Percentiles rank a stretch among this genome's conserved stretches.
phyloP scores from a whole-genome alignment of 2,888 invertebrate species.

The Brenthis ino region DNA sequence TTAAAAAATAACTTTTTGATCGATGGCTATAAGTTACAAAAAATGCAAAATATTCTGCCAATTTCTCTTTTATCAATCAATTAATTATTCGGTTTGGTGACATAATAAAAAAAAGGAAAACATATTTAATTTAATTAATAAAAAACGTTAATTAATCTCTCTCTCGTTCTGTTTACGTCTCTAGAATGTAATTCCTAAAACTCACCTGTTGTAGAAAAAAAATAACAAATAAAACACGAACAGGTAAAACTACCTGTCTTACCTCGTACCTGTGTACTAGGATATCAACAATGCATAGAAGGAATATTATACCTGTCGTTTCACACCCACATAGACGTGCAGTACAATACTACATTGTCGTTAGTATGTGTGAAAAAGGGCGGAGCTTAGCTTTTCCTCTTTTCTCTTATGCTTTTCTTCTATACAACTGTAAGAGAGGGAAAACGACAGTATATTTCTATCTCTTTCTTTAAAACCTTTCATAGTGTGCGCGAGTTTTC shows the following conservation, averaged over 20 bases:
- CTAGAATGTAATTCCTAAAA: neutral
- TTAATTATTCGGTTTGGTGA: too few relatives aligned
- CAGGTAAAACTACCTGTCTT: constrained; percentile 57
- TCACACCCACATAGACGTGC: constrained; percentile 30
- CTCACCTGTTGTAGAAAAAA: neutral
- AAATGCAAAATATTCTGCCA: too few relatives aligned
- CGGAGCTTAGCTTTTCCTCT: constrained; percentile 19
- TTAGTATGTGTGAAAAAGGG: constrained; percentile 14
- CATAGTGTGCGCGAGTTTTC: neutral
- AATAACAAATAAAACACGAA: neutral
- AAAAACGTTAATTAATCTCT: neutral
- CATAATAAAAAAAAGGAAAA: neutral
- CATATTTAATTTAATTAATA: neutral
- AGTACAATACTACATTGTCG: neutral
- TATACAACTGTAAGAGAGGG: neutral
- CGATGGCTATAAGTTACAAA: too few relatives aligned
- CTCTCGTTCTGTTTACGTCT: neutral
- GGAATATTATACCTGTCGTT: constrained; percentile 51
- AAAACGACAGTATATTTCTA: constrained; percentile 43
- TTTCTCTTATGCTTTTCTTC: constrained; percentile 6
- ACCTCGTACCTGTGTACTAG: constrained; percentile 65
- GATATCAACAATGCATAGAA: constrained; percentile 53
- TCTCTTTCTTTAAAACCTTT: constrained; percentile 1
- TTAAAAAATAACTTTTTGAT: too few relatives aligned
- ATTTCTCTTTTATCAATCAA: too few relatives aligned